phyloP scores from a whole-genome alignment of 1,140 invertebrate genomes.

The Nomia melanderi region DNA sequence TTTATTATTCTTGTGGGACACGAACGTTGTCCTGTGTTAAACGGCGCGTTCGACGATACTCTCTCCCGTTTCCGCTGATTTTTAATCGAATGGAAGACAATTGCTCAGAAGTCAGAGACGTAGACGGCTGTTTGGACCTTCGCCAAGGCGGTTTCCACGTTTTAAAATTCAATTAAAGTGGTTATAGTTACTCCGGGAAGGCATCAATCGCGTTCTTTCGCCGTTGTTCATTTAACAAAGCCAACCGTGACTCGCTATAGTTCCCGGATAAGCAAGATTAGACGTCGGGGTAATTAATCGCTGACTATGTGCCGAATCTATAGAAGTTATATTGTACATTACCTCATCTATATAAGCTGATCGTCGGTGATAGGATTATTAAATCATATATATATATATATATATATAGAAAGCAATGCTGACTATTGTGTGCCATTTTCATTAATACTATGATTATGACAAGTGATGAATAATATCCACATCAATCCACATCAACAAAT shows the following conservation, averaged over 20 bases:
- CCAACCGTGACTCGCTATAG: constrained; percentile 15
- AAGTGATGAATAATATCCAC: no score
- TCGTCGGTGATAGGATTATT: constrained; percentile 23
- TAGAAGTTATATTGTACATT: not conserved
- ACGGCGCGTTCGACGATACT: constrained; percentile 37
- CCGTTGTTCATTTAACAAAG: constrained; percentile 36
- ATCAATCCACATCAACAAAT: no score
- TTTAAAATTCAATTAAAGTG: constrained; percentile 52
- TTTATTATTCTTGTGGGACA: not conserved
- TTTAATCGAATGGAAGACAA: constrained; percentile 50
- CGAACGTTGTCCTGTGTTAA: constrained; percentile 20
- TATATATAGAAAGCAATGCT: no score
- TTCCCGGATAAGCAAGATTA: constrained; percentile 27
- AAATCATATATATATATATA: constrained; percentile 5
- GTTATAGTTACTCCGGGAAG: constrained; percentile 1
- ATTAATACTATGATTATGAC: no score
- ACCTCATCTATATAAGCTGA: not conserved
- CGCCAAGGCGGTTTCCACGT: constrained; percentile 31
- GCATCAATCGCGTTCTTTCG: constrained; percentile 11
- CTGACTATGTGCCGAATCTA: not conserved
- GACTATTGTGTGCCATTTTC: no score
- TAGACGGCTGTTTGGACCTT: constrained; percentile 43
- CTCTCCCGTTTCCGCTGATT: constrained; percentile 36
- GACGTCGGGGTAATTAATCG: constrained; percentile 23
- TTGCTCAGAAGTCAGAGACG: constrained; percentile 39